These are phyloP conservation scores for Xiphydria camelus DNA, from an alignment of 2,888 invertebrate genomes.

Conservation along the genomic window DNA sequence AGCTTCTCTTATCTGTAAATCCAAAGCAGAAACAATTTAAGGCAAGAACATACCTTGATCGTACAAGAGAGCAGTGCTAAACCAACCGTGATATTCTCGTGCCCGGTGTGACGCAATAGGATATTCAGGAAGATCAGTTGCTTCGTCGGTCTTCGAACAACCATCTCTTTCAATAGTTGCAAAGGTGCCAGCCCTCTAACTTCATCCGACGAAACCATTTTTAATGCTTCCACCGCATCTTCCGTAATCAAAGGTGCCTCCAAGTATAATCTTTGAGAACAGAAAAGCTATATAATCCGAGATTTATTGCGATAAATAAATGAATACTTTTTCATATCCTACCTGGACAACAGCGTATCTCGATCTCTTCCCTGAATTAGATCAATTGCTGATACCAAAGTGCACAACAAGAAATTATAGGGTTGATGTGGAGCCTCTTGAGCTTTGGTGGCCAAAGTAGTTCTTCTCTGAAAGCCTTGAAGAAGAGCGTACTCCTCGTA, in stretches of 20 bases:
- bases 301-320: no score
- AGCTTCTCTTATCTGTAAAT: slow-evolving; percentile 69
- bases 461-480: slow-evolving; percentile 70
- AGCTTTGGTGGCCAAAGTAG: slow-evolving; percentile 60
- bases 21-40: not conserved
- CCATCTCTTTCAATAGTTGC: slow-evolving; percentile 83
- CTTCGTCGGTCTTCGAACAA: slow-evolving; percentile 81
- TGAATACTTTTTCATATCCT: no score
- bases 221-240: slow-evolving; percentile 81
- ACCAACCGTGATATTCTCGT: slow-evolving; percentile 45
- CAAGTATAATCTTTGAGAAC: slow-evolving; percentile 77
- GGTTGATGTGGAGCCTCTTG: slow-evolving; percentile 74
- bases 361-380: slow-evolving; percentile 57
- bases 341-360: slow-evolving; percentile 52
- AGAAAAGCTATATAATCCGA: no score
- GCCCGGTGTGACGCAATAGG: slow-evolving; percentile 74
- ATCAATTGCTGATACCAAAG: slow-evolving; percentile 70
- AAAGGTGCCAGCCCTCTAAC: slow-evolving; percentile 67
- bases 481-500: slow-evolving; percentile 93
- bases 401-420: slow-evolving; percentile 81
- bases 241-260: slow-evolving; percentile 91
- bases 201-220: slow-evolving; percentile 75
- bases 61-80: not conserved
- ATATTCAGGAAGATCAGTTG: slow-evolving; percentile 80
- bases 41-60: not conserved